Percentiles rank a stretch among this genome's conserved stretches.
Evolutionary conservation across 64 coral and sea anemone genomes (phyloP).

Genomic region (Stichodactyla helianthus): DNA sequence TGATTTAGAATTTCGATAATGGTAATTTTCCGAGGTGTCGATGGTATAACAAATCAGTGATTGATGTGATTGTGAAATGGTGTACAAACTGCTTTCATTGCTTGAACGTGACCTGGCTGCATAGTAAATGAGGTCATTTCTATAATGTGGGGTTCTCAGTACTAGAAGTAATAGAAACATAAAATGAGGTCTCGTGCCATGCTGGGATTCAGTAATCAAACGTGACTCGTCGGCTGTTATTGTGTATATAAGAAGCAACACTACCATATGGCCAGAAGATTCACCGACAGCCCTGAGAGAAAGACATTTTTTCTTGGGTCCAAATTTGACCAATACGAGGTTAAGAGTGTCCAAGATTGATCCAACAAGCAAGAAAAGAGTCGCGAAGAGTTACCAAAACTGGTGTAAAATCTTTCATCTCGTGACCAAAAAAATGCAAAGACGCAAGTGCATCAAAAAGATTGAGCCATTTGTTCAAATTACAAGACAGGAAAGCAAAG

Average conservation of each 20-base stretch:
- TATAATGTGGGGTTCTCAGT: not conserved
- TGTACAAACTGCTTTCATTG: not conserved
- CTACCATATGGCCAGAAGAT: not conserved
- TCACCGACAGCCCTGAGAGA: not conserved
- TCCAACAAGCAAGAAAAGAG: not conserved
- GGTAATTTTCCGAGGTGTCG: not conserved
- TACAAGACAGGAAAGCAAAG: not conserved
- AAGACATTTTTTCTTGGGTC: not conserved
- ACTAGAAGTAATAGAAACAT: not conserved
- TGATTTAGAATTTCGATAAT: not conserved
- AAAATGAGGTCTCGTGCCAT: not conserved
- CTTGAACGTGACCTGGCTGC: not conserved
- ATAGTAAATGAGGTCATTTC: not conserved
- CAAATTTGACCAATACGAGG: not conserved
- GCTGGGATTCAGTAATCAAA: not conserved
- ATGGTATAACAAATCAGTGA: not conserved
- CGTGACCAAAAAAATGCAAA: not conserved
- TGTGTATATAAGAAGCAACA: not conserved
- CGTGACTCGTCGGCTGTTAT: not conserved
- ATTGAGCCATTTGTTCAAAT: not conserved
- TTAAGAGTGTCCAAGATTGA: not conserved
- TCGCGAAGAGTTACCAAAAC: not conserved
- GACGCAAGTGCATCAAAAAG: conserved; percentile 1
- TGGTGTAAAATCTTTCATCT: not conserved
- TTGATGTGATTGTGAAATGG: not conserved